These are phyloP conservation scores for Phoxinus phoxinus DNA, from an alignment of 2,113 vertebrate genomes.

Conservation along the genomic window DNA sequence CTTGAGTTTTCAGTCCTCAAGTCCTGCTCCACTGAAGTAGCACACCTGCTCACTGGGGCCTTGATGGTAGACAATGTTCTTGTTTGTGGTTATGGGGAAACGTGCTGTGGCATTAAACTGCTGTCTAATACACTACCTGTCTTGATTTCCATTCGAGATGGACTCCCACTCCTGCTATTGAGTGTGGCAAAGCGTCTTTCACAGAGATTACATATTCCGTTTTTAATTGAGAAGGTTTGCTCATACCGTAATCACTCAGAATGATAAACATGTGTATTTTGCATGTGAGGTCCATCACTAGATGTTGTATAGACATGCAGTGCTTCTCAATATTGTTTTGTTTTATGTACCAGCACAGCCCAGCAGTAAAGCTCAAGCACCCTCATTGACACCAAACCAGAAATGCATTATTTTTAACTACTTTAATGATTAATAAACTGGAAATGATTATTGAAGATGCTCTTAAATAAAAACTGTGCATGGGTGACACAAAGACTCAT, in stretches of 20 bases:
- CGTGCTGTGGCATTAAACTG: conserved; percentile 62
- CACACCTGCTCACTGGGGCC: conserved; percentile 57
- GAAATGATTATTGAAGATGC: too few relatives aligned
- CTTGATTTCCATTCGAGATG: conserved; percentile 43
- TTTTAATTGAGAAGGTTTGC: conserved; percentile 11
- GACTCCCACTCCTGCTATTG: conserved; percentile 11
- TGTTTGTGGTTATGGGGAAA: conserved; percentile 61
- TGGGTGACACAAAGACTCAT: too few relatives aligned
- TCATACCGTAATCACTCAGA: background rate
- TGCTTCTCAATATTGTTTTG: background rate
- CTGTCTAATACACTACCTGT: conserved; percentile 49
- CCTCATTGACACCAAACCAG: too few relatives aligned
- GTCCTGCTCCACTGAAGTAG: conserved; percentile 53
- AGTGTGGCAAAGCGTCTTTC: background rate
- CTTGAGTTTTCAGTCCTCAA: conserved; percentile 51
- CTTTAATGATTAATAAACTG: too few relatives aligned
- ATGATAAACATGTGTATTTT: background rate
- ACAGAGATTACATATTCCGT: background rate
- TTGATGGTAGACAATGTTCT: conserved; percentile 56
- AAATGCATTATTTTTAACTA: too few relatives aligned
- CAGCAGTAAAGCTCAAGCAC: background rate
- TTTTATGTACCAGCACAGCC: background rate
- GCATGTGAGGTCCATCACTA: background rate
- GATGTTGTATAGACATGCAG: background rate
- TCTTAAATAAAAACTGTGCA: too few relatives aligned